Percentiles rank a stretch among this genome's conserved stretches.
Evolutionary conservation across 2,113 vertebrate genomes (phyloP).

Genomic region (Benthochromis sp.): DNA sequence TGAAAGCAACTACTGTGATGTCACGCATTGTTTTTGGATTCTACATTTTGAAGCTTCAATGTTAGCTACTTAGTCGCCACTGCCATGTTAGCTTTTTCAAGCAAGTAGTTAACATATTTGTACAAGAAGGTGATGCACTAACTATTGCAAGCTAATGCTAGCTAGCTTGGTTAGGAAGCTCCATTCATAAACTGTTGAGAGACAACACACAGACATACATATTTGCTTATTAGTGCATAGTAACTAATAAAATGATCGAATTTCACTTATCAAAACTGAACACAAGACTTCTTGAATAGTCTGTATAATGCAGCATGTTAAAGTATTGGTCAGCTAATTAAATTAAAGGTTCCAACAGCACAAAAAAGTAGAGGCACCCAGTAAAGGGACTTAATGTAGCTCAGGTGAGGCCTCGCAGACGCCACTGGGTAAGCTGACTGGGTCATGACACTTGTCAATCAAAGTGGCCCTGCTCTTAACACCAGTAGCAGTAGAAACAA

Average conservation of each 20-base stretch:
- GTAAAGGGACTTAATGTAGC: not conserved
- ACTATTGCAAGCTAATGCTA: not conserved
- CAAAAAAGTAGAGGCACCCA: not conserved
- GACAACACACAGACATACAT: not conserved
- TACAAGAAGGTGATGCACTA: not conserved
- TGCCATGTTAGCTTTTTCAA: not conserved
- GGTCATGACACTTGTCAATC: not conserved
- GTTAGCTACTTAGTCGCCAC: not conserved
- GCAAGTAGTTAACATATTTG: not conserved
- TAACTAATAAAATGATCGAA: not conserved
- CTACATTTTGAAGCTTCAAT: not conserved
- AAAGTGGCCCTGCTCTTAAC: not conserved
- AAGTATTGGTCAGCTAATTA: not conserved
- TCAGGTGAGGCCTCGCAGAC: not conserved
- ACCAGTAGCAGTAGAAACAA: not conserved
- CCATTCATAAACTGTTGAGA: not conserved
- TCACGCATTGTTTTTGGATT: not conserved
- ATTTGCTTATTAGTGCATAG: not conserved
- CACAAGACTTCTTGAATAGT: not conserved
- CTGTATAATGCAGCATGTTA: not conserved
- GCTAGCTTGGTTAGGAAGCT: not conserved
- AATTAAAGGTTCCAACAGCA: not conserved
- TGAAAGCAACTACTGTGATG: not conserved
- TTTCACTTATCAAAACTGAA: not conserved
- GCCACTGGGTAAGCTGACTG: not conserved